Evolutionary conservation across 2,113 vertebrate genomes (phyloP), one percentile per base, ranked within the genome.

Genomic region (Motacilla tschutschensis): DNA sequence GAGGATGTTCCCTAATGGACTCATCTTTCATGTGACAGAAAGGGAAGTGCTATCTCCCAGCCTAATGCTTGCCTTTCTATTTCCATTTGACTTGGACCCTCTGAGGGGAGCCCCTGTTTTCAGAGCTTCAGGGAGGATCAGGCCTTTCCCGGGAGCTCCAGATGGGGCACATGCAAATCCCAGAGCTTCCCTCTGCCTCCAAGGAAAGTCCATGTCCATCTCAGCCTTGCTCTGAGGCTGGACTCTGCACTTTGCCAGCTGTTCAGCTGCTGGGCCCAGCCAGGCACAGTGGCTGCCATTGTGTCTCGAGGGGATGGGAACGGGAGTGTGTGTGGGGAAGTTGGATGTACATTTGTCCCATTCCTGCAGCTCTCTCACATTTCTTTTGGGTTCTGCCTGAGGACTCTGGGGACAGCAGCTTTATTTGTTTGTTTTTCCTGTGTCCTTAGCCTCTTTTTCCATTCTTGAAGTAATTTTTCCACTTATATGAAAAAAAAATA

Each of bases 1-100:
- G 92, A 94, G 93, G 89, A 96, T 93, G 87, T 95, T 95, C 91
- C 91, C 78, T 95, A 95, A 95, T 79, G 89, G 91, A 91, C 88
- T 91, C 92, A 79, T 89, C 79, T 88, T 94, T 83, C 83, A 74
- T 79, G 46, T 87, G 69, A 77, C 86, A 92, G 78, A 81, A 88
- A 79, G 75, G 59, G 80, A 77, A 92, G 70, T 35, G 41, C 57
- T 88, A 16, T 87, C 75, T 87, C 76, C 44, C 62, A 81, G 62
- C 43, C 54, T 36, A 36, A 19, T 44, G 76, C 63, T 85, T 79
- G 44, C 43, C 46, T 79, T 90, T 87, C 65, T 65, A 7, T 58
- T 50, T 81, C 36, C 9, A 2, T 87, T 83, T 47, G 64, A 48
- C 50, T 67, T 44, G 50, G 38, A 35, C 20, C 47, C 83, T 79